Conservation (phyloP, 2,888 invertebrate species). For the Himalopsyche kuldschensis region DNA sequence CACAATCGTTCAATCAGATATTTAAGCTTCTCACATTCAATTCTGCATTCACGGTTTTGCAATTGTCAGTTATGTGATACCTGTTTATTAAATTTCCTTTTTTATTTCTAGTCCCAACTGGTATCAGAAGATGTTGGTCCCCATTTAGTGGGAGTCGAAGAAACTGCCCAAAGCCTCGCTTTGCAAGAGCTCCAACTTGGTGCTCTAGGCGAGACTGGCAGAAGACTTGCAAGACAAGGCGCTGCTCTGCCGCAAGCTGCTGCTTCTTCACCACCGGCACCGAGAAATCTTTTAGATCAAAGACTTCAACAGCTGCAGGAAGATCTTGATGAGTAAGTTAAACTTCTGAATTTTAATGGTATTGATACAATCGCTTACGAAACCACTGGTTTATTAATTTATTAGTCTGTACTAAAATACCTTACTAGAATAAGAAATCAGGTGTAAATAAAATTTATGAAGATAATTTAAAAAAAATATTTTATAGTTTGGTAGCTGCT, state of each 20-base stretch:
- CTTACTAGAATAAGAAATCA: background rate
- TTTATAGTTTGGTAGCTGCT: conserved; percentile 64
- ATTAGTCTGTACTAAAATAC: too few relatives aligned
- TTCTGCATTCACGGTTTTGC: too few relatives aligned
- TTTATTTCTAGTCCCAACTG: conserved; percentile 61
- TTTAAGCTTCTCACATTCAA: background rate
- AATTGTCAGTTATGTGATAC: background rate
- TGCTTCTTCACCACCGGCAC: conserved; percentile 44
- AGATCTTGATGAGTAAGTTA: conserved; percentile 70
- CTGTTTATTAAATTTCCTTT: background rate
- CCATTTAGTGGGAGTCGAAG: conserved; percentile 93
- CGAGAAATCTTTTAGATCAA: conserved; percentile 64
- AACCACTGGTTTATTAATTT: background rate
- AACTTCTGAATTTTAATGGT: background rate
- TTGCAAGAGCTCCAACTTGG: conserved; percentile 90
- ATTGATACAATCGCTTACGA: too few relatives aligned
- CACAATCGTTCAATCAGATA: background rate
- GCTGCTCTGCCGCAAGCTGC: conserved; percentile 37
- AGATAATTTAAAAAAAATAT: background rate
- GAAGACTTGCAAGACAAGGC: conserved; percentile 73
- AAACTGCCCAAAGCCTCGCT: conserved; percentile 90
- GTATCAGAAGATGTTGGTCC: conserved; percentile 88
- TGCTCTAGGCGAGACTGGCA: conserved; percentile 82
- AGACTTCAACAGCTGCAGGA: conserved; percentile 75
- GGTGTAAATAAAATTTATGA: too few relatives aligned